Evolutionary conservation across 2,888 invertebrate genomes (phyloP).

Genomic region (Clanis bilineata): DNA sequence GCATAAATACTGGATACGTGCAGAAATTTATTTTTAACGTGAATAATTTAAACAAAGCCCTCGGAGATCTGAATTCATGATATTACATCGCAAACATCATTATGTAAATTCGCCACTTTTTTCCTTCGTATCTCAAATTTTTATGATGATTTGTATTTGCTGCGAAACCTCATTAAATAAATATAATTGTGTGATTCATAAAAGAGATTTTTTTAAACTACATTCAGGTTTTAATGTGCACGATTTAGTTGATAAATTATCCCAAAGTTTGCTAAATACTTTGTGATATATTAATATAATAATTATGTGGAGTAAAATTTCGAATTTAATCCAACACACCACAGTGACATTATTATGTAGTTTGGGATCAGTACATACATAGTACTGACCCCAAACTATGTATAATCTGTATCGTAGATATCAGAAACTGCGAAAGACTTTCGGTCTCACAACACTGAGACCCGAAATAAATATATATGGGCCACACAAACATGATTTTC

Average conservation of each 20-base stretch:
- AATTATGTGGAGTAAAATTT: no score
- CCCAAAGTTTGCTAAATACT: no score
- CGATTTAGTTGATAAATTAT: background rate
- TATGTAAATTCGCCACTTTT: constrained; percentile 11
- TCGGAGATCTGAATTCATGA: constrained; percentile 17
- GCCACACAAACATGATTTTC: no score
- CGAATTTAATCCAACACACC: no score
- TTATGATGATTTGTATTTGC: constrained; percentile 9
- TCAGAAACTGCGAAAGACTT: no score
- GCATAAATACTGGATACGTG: background rate
- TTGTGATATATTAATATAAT: no score
- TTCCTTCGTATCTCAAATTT: constrained; percentile 2
- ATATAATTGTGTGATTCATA: constrained; percentile 6
- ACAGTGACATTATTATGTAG: no score
- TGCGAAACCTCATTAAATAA: constrained; percentile 7
- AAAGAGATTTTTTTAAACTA: background rate
- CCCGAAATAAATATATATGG: no score
- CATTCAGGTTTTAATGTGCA: constrained; percentile 19
- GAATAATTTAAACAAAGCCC: background rate
- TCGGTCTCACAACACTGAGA: no score
- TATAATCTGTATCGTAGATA: no score
- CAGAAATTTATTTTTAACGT: background rate
- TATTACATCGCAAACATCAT: constrained; percentile 19
- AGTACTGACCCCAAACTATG: no score
- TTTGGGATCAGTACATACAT: no score